phyloP scores from a whole-genome alignment of 2,113 vertebrate genomes.

The Podocnemis expansa region DNA sequence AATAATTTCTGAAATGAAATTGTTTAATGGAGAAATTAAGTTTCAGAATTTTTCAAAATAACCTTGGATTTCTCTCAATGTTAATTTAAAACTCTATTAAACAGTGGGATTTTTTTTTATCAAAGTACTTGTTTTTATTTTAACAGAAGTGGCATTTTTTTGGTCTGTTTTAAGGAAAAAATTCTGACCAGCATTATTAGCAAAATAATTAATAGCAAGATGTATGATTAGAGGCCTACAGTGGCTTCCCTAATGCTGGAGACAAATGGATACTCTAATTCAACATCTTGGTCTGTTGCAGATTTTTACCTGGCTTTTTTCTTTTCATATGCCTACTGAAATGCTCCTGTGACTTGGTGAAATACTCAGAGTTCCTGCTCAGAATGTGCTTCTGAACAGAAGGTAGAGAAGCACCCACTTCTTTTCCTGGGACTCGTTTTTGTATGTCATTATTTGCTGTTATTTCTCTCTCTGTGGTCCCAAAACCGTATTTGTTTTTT shows the following conservation, averaged over 20 bases:
- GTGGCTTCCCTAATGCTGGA: not conserved
- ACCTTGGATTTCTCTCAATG: no score
- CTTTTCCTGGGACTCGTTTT: fast-evolving
- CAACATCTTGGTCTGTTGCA: not conserved
- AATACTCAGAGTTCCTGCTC: not conserved
- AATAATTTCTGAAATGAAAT: no score
- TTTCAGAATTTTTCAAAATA: no score
- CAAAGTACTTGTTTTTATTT: no score
- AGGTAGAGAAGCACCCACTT: not conserved
- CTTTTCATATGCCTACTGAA: no score
- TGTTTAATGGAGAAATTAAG: no score
- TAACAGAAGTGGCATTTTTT: no score
- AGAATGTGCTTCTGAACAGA: not conserved
- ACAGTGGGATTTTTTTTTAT: no score
- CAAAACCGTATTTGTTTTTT: not conserved
- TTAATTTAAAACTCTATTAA: no score
- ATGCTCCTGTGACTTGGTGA: not conserved
- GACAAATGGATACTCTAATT: not conserved
- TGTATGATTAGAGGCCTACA: fast-evolving
- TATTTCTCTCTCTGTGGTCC: not conserved
- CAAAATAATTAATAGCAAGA: not conserved
- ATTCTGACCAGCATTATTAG: no score
- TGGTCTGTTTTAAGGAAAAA: no score
- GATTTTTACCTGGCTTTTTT: not conserved
- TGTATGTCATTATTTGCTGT: not conserved